phyloP scores from a whole-genome alignment of 2,797 vertebrate species.

The Naso thynnoides region DNA sequence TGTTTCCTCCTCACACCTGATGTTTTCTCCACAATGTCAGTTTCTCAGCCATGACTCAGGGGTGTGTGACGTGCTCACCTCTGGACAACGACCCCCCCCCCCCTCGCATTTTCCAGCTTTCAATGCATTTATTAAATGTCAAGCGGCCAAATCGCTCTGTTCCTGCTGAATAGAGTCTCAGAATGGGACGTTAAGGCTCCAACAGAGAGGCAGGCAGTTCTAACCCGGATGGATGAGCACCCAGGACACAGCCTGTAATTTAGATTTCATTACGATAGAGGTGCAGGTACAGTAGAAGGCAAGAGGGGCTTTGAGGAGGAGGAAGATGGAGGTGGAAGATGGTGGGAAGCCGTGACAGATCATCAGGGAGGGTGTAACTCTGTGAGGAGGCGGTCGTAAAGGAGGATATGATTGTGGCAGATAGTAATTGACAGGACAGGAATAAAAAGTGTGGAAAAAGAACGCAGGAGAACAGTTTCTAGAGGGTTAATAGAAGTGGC shows the following conservation, averaged over 20 bases:
- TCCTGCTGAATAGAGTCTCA: constrained; percentile 19
- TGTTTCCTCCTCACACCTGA: constrained; percentile 10
- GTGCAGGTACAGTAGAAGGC: constrained; percentile 62
- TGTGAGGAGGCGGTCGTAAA: neutral
- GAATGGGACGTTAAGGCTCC: constrained; percentile 29
- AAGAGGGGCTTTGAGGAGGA: constrained; percentile 12
- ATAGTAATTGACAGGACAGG: constrained; percentile 42
- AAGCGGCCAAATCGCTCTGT: constrained; percentile 53
- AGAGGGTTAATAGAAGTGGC: neutral
- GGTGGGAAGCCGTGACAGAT: constrained; percentile 56
- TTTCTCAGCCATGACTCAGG: constrained; percentile 33
- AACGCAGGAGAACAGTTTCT: neutral
- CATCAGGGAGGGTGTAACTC: constrained; percentile 10
- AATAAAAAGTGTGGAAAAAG: constrained; percentile 23
- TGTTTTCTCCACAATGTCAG: neutral
- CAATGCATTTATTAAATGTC: constrained; percentile 67
- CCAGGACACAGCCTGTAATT: constrained; percentile 72
- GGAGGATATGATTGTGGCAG: constrained; percentile 42
- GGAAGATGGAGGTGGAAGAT: constrained; percentile 35
- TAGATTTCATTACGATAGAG: constrained; percentile 81
- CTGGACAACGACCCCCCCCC: constrained; percentile 1
- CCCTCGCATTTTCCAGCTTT: constrained; percentile 6
- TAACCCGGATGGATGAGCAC: constrained; percentile 58
- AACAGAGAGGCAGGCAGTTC: constrained; percentile 16
- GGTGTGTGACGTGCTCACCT: constrained; percentile 38